Percentiles rank a stretch among this genome's conserved stretches.
phyloP scores from a whole-genome alignment of 2,797 vertebrate genomes.

The Propithecus perrieri region DNA sequence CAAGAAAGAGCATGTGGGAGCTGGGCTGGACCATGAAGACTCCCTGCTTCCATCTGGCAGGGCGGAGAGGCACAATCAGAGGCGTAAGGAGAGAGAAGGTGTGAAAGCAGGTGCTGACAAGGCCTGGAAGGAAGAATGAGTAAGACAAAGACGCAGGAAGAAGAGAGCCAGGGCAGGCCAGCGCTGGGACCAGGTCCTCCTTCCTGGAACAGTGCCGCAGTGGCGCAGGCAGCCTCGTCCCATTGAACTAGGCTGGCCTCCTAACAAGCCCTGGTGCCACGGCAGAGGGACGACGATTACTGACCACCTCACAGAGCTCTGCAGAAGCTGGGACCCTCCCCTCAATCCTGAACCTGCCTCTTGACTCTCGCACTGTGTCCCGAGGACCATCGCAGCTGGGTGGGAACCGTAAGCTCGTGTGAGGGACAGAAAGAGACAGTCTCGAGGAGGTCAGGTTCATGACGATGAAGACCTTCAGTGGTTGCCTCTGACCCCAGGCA shows the following conservation, averaged over 20 bases:
- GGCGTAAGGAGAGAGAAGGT: neutral
- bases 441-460: neutral
- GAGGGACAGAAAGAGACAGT: neutral
- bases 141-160: neutral
- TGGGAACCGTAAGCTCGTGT: neutral
- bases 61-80: neutral
- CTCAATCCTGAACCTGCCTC: neutral
- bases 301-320: neutral
- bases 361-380: neutral
- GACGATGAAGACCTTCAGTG: neutral
- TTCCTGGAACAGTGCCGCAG: neutral
- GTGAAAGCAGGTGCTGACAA: neutral
- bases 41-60: neutral
- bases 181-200: neutral
- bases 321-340: neutral
- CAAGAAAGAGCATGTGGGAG: neutral
- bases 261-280: neutral
- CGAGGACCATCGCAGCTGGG: accelerated
- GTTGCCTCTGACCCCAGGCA: neutral
- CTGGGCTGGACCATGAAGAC: neutral
- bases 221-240: neutral
- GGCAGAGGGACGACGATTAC: accelerated
- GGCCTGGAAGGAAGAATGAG: neutral
- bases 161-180: too few relatives aligned
- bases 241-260: accelerated